phyloP scores from a whole-genome alignment of 2,797 vertebrate genomes.

The Melanotaenia maccullochi region DNA sequence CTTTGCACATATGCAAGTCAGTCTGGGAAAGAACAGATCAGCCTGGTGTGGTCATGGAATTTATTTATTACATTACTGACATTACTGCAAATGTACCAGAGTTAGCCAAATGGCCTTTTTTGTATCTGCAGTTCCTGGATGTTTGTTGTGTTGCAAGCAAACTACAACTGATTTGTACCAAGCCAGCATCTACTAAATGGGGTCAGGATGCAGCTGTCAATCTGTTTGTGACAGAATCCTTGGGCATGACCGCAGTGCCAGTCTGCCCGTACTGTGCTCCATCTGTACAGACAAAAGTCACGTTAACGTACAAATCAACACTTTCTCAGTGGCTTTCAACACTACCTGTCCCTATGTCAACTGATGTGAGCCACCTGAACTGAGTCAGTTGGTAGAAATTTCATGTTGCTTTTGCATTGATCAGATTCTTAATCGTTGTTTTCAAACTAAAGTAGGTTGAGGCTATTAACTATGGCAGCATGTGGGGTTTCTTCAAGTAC shows the following conservation, averaged over 20 bases:
- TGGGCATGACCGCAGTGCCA: constrained; percentile 12
- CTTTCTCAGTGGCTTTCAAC: constrained; percentile 4
- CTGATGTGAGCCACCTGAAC: background rate
- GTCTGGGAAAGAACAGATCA: constrained; percentile 14
- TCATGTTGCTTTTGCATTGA: background rate
- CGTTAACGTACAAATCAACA: constrained; percentile 7
- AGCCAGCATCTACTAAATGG: constrained; percentile 16
- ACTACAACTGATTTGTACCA: constrained; percentile 22
- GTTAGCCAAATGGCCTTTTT: too few relatives aligned
- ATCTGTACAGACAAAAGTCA: constrained; percentile 19
- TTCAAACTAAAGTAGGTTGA: background rate
- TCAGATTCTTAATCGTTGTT: background rate
- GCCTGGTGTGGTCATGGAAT: constrained; percentile 7
- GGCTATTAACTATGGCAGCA: background rate
- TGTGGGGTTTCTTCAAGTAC: constrained; percentile 6
- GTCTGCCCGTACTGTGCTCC: constrained; percentile 4
- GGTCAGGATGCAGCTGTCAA: constrained; percentile 29
- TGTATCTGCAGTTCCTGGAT: background rate
- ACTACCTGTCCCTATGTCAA: background rate
- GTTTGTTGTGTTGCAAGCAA: constrained; percentile 21
- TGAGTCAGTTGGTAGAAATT: constrained; percentile 8
- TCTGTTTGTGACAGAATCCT: constrained; percentile 12
- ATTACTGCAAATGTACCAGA: too few relatives aligned
- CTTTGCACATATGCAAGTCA: constrained; percentile 8
- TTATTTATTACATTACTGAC: too few relatives aligned